Evolutionary conservation across 2,888 invertebrate genomes (phyloP).

Genomic region (Polydrusus tereticollis): DNA sequence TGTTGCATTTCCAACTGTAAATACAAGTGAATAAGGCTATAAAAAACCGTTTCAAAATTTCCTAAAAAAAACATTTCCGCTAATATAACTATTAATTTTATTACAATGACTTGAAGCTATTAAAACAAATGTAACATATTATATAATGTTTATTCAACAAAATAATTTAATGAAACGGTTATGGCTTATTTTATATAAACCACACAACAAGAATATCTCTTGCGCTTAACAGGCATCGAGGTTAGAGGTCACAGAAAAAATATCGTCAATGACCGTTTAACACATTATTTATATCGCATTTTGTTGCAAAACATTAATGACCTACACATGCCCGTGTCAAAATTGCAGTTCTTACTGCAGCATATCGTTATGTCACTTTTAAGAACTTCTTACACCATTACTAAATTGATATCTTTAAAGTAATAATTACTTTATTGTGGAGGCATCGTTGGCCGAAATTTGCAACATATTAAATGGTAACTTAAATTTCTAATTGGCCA

Average conservation of each 20-base stretch:
- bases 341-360: constrained; percentile 14
- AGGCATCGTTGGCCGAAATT: neutral
- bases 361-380: constrained; percentile 12
- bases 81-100: neutral
- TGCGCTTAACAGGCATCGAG: neutral
- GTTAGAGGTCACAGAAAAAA: constrained; percentile 1
- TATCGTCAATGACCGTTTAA: neutral
- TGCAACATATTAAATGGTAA: neutral
- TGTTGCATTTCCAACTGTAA: neutral
- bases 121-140: neutral
- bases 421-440: neutral
- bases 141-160: neutral
- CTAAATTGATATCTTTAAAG: constrained; percentile 2
- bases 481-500: neutral
- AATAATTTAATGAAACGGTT: neutral
- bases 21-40: neutral
- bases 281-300: neutral
- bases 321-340: neutral
- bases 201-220: neutral
- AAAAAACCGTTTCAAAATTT: neutral
- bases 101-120: neutral
- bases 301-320: constrained; percentile 11
- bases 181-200: neutral
- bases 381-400: neutral
- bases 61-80: neutral